Evolutionary conservation across 2,113 vertebrate species (phyloP), one percentile per base, ranked within the genome.

Genomic region (Lanius collurio): DNA sequence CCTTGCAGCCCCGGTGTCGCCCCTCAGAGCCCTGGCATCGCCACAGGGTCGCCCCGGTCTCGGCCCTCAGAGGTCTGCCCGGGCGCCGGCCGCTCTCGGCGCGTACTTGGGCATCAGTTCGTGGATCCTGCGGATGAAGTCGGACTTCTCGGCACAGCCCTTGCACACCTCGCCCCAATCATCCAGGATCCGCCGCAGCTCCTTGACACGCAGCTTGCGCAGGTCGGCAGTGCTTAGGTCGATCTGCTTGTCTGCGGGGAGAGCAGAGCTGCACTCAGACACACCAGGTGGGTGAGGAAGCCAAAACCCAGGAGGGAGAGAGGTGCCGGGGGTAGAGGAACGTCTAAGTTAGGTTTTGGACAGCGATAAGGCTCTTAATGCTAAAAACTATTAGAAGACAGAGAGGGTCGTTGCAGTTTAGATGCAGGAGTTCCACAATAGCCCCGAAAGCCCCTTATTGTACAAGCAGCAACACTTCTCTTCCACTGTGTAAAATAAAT

Each of bases 21-120:
- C 49, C 85, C 41, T 49, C 75, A 27, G 65, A 79, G 85, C 49
- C 73, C 52, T 52, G 42, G 35, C 15, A 22, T 64, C 82, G 42
- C 82, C 56, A 56, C 74, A 52, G 64, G 2, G 16, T 64, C 21
- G 67, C 41, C 75, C 31, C 13, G 24, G 24, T 67, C 30, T 41
- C 55, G 78, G 47, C 87, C 30, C 84, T 98, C 98, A 99, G 96
- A 99, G 98, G n/a, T 99, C 99, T 78, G 98, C 98, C 98, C 99
- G 98, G 91, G 98, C 98, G 70, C 97, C 98, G 94, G 99, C 99
- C 15, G 99, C 99, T 41, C 98, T 98, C 13, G 99, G 99, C 4
- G 99, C 99, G 14, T 99, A 99, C 97, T 98, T 99, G 86, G 99
- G 99, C 99, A 99, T 99, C 92, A 99, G 98, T 98, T 99, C 99